Evolutionary conservation across 1,140 invertebrate species (phyloP), one percentile per base, ranked within the genome.

Genomic region (Heliconius hermathena): DNA sequence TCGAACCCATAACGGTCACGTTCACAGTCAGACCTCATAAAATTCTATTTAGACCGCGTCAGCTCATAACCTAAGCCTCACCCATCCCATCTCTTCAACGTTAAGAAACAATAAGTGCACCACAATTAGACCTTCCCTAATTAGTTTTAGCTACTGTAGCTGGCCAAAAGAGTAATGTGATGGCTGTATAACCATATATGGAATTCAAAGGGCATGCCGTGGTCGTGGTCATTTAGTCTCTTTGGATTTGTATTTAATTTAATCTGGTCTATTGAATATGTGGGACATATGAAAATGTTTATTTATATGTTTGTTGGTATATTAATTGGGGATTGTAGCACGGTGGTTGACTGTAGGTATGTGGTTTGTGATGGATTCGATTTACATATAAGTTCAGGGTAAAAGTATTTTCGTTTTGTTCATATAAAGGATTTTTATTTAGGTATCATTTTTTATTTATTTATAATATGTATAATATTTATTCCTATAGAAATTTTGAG

Each of bases 111-210:
- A 66, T 66, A 66, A 66, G 60, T 66, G 60, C 22, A 66, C 60
- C 22, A 81, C 80, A 81, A 81, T 81, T 81, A 81, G 70, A 52
- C 49, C 26, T 71, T 70, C 66, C 80, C 80, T 81, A 81, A 81
- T 81, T 81, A 81, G 77, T 81, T 81, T 78, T 66, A 81, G 73
- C 74, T 81, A 77, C 80, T 60, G 80, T 76, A 78, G 80, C 76
- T 22, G 33, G 66, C 76, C 13, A 36, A 41, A 81, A 80, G 74
- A 80, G 78, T 80, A 76, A 80, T 80, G 74, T 26, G 57, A 75
- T 38, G 18, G 33, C 38, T 76, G 20, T 73, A 36, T 66, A 49
- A 57, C 80, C 74, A 72, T 81, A 76, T 81, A 81, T 72, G 70
- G 78, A 6, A 71, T 38, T 75, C 52, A 80, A 76, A 80, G 78